Evolutionary conservation across 2,888 invertebrate species (phyloP).

Genomic region (Rhingia campestris): DNA sequence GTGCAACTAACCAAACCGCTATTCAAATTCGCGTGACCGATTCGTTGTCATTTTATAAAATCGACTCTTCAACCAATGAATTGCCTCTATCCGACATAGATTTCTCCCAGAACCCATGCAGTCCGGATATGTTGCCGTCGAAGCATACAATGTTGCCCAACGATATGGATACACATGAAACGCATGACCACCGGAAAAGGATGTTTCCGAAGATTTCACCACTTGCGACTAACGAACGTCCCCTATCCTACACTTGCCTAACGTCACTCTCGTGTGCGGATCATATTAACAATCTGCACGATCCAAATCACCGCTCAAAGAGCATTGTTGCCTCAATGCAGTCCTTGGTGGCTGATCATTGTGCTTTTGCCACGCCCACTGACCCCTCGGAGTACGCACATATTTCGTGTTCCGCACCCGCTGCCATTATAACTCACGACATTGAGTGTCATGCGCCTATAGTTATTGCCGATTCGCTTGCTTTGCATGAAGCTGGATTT

Average conservation of each 20-base stretch:
- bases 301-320: slow-evolving; percentile 38
- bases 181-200: slow-evolving; percentile 62
- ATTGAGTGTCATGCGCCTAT: slow-evolving; percentile 69
- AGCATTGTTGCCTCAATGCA: slow-evolving; percentile 63
- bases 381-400: slow-evolving; percentile 76
- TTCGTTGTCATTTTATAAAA: slow-evolving; percentile 79
- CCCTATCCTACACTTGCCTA: slow-evolving; percentile 80
- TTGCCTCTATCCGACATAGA: slow-evolving; percentile 86
- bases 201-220: slow-evolving; percentile 83
- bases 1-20: slow-evolving; percentile 69
- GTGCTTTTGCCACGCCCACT: slow-evolving; percentile 23
- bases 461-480: slow-evolving; percentile 20
- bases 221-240: slow-evolving; percentile 82
- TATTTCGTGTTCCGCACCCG: slow-evolving; percentile 79
- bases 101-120: slow-evolving; percentile 82
- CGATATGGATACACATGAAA: slow-evolving; percentile 33
- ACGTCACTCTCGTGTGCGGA: slow-evolving; percentile 62
- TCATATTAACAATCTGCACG: slow-evolving; percentile 44
- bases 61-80: slow-evolving; percentile 87
- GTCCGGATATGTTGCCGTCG: slow-evolving; percentile 77
- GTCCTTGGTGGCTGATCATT: slow-evolving; percentile 40
- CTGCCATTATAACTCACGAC: slow-evolving; percentile 76
- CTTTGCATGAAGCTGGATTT: slow-evolving; percentile 46
- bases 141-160: slow-evolving; percentile 45
- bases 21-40: slow-evolving; percentile 80